Conservation (phyloP, 2,888 invertebrate genomes). For the Cyclophora albipunctata region DNA sequence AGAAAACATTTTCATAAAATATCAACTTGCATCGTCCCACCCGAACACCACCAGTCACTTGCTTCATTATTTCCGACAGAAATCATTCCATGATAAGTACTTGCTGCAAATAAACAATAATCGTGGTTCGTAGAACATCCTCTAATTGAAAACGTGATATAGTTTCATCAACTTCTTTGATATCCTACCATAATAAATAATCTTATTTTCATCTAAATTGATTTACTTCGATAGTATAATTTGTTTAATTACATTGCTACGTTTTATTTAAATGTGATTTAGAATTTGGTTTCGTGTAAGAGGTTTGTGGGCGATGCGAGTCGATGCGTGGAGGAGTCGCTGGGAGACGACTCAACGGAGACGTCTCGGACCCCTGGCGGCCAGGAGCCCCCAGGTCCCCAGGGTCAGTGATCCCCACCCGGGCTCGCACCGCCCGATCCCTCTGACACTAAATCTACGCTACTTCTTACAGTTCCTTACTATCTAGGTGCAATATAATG, state of each 20-base stretch:
- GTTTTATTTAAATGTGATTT: constrained; percentile 63
- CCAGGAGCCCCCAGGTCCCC: too few relatives aligned
- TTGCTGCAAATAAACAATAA: constrained; percentile 17
- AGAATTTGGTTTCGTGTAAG: constrained; percentile 66
- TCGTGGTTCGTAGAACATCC: constrained; percentile 10
- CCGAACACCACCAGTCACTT: constrained; percentile 12
- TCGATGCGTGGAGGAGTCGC: not conserved
- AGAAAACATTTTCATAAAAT: too few relatives aligned
- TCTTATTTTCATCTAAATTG: constrained; percentile 40
- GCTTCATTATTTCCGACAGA: constrained; percentile 3
- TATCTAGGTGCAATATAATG: constrained; percentile 67
- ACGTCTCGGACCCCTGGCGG: too few relatives aligned
- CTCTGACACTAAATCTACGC: constrained; percentile 45
- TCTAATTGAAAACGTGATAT: constrained; percentile 22
- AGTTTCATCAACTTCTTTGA: constrained; percentile 23
- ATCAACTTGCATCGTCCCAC: not conserved
- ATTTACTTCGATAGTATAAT: constrained; percentile 45
- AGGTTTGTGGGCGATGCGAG: constrained; percentile 41
- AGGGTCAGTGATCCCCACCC: too few relatives aligned
- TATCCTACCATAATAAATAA: constrained; percentile 35
- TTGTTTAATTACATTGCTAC: constrained; percentile 42
- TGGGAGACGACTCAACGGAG: too few relatives aligned
- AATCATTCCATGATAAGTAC: constrained; percentile 4
- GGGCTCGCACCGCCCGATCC: constrained; percentile 31
- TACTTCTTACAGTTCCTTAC: constrained; percentile 41